Conservation (phyloP, 2,797 vertebrate genomes). For the Esox masquinongy region DNA sequence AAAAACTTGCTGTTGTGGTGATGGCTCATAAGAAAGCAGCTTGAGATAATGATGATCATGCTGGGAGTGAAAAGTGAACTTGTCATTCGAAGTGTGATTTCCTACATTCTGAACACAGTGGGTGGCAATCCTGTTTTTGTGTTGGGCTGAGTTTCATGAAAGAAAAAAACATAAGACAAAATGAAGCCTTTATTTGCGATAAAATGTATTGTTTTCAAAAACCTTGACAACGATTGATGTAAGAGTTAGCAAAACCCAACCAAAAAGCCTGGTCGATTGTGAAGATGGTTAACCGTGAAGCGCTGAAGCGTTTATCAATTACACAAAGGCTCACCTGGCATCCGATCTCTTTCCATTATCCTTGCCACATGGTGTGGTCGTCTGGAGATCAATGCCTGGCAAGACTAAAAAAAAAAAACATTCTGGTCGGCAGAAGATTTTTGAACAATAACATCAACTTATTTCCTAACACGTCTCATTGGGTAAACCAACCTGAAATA, state of each 20-base stretch:
- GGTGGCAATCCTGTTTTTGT: background rate
- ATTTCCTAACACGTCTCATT: background rate
- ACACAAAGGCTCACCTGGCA: slow-evolving; percentile 44
- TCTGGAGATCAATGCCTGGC: slow-evolving; percentile 31
- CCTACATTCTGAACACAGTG: background rate
- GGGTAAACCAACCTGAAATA: background rate
- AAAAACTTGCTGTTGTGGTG: background rate
- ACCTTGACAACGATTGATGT: background rate
- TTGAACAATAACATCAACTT: background rate
- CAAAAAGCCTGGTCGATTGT: background rate
- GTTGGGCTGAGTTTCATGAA: background rate
- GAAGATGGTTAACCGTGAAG: background rate
- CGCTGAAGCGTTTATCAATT: background rate
- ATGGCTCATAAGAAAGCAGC: background rate
- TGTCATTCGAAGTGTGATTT: background rate
- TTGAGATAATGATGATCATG: background rate
- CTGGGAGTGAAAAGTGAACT: background rate
- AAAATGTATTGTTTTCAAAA: background rate
- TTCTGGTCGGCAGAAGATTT: slow-evolving; percentile 3
- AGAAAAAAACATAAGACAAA: background rate
- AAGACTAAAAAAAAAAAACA: slow-evolving; percentile 19
- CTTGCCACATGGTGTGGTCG: slow-evolving; percentile 10
- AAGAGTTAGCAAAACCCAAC: background rate
- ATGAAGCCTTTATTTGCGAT: background rate
- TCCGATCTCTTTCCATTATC: slow-evolving; percentile 12